Conservation (phyloP, 2,888 invertebrate genomes). For the Chaitophorus viminalis region DNA sequence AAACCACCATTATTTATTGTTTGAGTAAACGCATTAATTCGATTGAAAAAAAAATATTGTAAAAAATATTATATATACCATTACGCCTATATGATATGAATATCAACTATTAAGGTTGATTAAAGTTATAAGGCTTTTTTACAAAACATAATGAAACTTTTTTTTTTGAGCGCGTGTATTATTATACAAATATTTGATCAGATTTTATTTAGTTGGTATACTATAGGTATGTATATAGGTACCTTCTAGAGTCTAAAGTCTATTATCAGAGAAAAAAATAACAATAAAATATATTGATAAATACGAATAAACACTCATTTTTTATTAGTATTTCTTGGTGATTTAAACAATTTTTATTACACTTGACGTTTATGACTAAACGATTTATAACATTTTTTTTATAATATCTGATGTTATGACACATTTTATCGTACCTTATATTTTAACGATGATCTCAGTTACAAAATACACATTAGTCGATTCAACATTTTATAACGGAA, state of each 20-base stretch:
- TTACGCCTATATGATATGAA: too few species aligned
- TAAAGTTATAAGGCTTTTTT: neutral
- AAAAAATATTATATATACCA: too few species aligned
- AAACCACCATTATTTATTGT: constrained; percentile 17
- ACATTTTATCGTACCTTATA: constrained; percentile 4
- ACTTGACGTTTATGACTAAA: constrained; percentile 28
- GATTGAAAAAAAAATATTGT: neutral
- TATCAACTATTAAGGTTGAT: neutral
- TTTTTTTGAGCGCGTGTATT: neutral
- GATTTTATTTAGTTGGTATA: too few species aligned
- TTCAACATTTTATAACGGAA: neutral
- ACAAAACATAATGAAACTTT: neutral
- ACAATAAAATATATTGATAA: constrained; percentile 17
- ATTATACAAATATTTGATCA: neutral
- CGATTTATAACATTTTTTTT: constrained; percentile 17
- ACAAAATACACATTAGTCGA: neutral
- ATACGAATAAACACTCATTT: neutral
- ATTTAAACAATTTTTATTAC: constrained; percentile 38
- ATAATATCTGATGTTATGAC: neutral
- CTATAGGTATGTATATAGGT: too few species aligned
- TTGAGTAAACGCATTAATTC: constrained; percentile 7
- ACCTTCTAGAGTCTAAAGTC: neutral
- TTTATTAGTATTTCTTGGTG: neutral
- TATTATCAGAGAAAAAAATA: neutral
- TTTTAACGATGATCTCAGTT: neutral